Evolutionary conservation across 2,113 vertebrate genomes (phyloP).

Genomic region (Illadopsis cleaveri): DNA sequence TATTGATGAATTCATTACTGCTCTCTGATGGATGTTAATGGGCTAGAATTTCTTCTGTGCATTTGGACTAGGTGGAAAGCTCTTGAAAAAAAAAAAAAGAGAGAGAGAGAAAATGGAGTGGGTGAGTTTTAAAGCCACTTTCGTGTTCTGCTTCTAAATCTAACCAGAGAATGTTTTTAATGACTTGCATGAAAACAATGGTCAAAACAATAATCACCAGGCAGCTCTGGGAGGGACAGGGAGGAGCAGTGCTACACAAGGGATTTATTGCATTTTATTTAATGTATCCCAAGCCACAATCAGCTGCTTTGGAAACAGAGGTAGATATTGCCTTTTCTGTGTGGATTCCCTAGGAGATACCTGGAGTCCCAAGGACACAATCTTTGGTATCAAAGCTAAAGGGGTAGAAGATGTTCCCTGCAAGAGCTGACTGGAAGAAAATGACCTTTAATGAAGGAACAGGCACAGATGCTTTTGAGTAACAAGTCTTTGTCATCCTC

Average conservation of each 20-base stretch:
- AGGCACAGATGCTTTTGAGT: slow-evolving; percentile 60
- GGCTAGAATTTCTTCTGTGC: neutral
- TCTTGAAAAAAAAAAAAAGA: neutral
- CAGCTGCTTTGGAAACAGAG: neutral
- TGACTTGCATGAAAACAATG: neutral
- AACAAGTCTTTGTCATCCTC: slow-evolving; percentile 37
- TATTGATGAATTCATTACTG: slow-evolving; percentile 42
- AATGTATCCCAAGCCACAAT: neutral
- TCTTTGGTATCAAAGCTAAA: neutral
- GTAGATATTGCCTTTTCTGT: neutral
- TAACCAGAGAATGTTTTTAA: neutral
- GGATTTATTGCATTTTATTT: neutral
- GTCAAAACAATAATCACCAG: slow-evolving; percentile 12
- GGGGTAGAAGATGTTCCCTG: neutral
- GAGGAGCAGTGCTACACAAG: neutral
- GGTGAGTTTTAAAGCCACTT: slow-evolving; percentile 16
- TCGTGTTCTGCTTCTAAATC: neutral
- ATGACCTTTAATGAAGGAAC: slow-evolving; percentile 53
- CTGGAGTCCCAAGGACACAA: neutral
- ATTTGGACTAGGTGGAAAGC: neutral
- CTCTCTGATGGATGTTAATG: slow-evolving; percentile 49
- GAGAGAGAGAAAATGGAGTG: neutral
- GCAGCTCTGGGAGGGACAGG: neutral
- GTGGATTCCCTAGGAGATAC: neutral
- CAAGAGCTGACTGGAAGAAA: neutral